phyloP scores from a whole-genome alignment of 1,140 invertebrate genomes.

The Notospermus geniculatus region DNA sequence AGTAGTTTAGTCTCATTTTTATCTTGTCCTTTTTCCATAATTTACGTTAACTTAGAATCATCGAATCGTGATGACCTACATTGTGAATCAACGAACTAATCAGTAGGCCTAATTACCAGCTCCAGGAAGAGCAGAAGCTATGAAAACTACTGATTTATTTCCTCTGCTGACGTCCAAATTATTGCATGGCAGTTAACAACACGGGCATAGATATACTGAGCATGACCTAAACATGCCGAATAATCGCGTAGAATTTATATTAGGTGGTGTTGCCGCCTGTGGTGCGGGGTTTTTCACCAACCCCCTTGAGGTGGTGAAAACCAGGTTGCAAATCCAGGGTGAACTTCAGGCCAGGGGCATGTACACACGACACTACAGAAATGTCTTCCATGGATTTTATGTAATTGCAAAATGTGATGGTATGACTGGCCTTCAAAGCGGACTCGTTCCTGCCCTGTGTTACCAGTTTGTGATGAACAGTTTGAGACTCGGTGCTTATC shows the following conservation, averaged over 20 bases:
- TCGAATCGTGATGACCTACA: too few relatives aligned
- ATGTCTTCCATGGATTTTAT: slow-evolving; percentile 70
- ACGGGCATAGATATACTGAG: too few relatives aligned
- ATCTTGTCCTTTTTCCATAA: too few relatives aligned
- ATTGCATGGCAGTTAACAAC: too few relatives aligned
- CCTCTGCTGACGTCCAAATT: too few relatives aligned
- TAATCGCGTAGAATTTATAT: slow-evolving; percentile 60
- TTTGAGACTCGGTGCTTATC: slow-evolving; percentile 71
- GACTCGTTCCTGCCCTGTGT: slow-evolving; percentile 76
- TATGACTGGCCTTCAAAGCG: slow-evolving; percentile 79
- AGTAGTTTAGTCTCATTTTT: too few relatives aligned
- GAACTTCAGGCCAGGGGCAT: slow-evolving; percentile 72
- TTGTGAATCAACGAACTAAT: too few relatives aligned
- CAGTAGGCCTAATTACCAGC: too few relatives aligned
- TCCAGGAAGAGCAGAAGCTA: too few relatives aligned
- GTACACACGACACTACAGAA: slow-evolving; percentile 64
- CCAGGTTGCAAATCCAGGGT: slow-evolving; percentile 86
- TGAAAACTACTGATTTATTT: too few relatives aligned
- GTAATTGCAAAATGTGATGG: slow-evolving; percentile 68
- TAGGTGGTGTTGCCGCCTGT: slow-evolving; percentile 64
- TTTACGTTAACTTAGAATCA: too few relatives aligned
- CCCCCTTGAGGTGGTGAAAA: slow-evolving; percentile 85
- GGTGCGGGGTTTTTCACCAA: slow-evolving; percentile 70
- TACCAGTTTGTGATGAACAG: slow-evolving; percentile 74
- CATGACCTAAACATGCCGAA: slow-evolving; percentile 73